A percentile compares a stretch with the other conserved stretches of the same genome.
These are phyloP conservation scores for Characodon lateralis DNA, from an alignment of 2,797 vertebrate genomes.

Conservation along the genomic window DNA sequence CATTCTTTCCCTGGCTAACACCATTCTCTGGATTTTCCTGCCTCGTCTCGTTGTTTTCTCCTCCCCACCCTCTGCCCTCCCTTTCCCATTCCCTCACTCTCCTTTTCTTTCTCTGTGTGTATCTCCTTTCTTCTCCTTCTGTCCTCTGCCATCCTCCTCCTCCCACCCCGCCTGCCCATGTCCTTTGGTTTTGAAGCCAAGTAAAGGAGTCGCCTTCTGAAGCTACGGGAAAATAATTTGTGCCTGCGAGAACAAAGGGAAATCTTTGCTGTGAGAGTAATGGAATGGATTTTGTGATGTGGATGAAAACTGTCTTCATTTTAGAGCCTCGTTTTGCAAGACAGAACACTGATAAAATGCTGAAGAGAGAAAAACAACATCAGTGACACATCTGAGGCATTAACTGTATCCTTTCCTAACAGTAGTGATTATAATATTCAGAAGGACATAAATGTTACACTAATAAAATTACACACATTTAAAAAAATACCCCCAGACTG, in stretches of 20 bases:
- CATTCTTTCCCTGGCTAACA: conserved; percentile 39
- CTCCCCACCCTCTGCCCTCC: conserved; percentile 17
- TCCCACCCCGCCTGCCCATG: conserved; percentile 55
- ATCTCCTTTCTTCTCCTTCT: conserved; percentile 66
- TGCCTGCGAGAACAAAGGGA: conserved; percentile 73
- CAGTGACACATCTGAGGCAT: conserved; percentile 23
- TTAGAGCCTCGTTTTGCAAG: conserved; percentile 45
- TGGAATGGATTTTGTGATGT: conserved; percentile 71
- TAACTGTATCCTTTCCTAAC: conserved; percentile 9
- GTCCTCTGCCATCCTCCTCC: conserved; percentile 49
- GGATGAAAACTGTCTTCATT: conserved; percentile 57
- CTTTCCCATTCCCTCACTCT: conserved; percentile 34
- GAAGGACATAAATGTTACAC: neutral
- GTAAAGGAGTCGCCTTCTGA: conserved; percentile 75
- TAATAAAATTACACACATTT: conserved; percentile 9
- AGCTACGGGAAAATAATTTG: conserved; percentile 73
- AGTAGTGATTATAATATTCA: conserved; percentile 10
- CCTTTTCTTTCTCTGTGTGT: conserved; percentile 37
- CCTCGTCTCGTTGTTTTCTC: conserved; percentile 23
- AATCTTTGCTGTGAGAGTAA: conserved; percentile 70
- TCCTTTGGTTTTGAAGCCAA: conserved; percentile 76
- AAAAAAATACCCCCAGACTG: conserved; percentile 49
- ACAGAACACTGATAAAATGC: conserved; percentile 55
- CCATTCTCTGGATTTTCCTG: conserved; percentile 39
- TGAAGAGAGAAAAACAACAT: conserved; percentile 30